Percentiles rank a stretch among this genome's conserved stretches.
phyloP scores from a whole-genome alignment of 2,113 vertebrate genomes.

The Antechinus flavipes region DNA sequence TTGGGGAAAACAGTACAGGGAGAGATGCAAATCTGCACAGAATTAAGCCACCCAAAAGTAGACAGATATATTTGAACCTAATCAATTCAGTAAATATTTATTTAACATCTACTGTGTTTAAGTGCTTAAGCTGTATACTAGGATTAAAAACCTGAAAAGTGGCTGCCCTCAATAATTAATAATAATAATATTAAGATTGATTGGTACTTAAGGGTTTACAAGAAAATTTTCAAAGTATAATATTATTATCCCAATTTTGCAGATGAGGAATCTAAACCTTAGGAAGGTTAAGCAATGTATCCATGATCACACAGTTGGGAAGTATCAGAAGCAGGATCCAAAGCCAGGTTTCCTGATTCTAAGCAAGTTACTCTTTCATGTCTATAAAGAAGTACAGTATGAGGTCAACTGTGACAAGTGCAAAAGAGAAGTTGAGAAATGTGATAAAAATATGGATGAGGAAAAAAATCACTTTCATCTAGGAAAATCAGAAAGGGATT shows the following conservation, averaged over 20 bases:
- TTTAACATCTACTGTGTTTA: neutral
- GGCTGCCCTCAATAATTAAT: neutral
- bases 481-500: neutral
- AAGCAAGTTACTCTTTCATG: neutral
- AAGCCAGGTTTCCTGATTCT: neutral
- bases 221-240: neutral
- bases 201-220: neutral
- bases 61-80: conserved; percentile 45
- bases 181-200: neutral
- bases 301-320: conserved; percentile 37
- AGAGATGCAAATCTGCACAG: neutral
- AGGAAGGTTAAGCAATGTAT: conserved; percentile 36
- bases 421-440: neutral
- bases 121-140: neutral
- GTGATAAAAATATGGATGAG: neutral
- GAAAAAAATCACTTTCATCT: neutral
- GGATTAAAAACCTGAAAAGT: neutral
- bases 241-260: conserved; percentile 14
- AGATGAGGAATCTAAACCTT: conserved; percentile 47
- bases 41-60: conserved; percentile 53
- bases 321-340: neutral
- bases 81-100: conserved; percentile 42
- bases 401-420: neutral
- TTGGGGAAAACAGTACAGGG: neutral
- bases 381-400: neutral